Base-by-base conservation (phyloP, 2,797 vertebrate species). In the Delichon dasypus region DNA sequence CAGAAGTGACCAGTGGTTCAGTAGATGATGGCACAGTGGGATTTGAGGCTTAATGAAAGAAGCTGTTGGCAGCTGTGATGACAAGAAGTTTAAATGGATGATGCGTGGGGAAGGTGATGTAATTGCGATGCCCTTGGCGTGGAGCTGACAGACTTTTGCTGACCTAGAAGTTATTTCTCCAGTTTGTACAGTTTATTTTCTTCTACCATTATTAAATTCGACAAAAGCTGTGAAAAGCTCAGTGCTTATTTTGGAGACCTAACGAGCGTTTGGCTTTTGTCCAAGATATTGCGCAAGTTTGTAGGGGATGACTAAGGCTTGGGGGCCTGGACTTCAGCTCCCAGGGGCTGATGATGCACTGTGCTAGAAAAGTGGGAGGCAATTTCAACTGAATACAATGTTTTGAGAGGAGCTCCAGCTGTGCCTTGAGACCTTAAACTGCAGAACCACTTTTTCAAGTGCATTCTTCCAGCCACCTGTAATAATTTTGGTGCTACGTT, bases 401-500 rank as follows among this genome's bases (percentile, higher is more conserved):
- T 90, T 86, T 78, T 68, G 58, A 57, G 51, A 81, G 5, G 36
- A 66, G 26, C 8, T 74, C 30, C 54, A 62, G 25, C 34, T 81
- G 40, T 65, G 51, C 22, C 4, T 29, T 45, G 51, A n/a, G 47
- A 71, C 42, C 40, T 78, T 78, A 82, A 60, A 83, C 34, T 7
- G 38, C 19, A 79, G 62, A 92, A 62, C 1, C 15, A 21, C 16
- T 83, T 67, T 26, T 71, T 76, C 61, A 50, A 51, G 54, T 77
- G 61, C 32, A 9, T 81, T 89, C 25, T 16, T 72, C n/a, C 51
- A 76, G 55, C 51, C 36, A 66, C 40, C 68, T 91, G 48, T 82
- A 78, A 78, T 81, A 58, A 66, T 91, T 58, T 44, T 73, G 13
- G 48, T 75, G 47, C 57, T 83, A 58, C 32, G 32, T 77, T 86